A percentile compares a stretch with the other conserved stretches of the same genome.
Conservation (phyloP, 2,797 vertebrate genomes). For the Pogonophryne albipinna region DNA sequence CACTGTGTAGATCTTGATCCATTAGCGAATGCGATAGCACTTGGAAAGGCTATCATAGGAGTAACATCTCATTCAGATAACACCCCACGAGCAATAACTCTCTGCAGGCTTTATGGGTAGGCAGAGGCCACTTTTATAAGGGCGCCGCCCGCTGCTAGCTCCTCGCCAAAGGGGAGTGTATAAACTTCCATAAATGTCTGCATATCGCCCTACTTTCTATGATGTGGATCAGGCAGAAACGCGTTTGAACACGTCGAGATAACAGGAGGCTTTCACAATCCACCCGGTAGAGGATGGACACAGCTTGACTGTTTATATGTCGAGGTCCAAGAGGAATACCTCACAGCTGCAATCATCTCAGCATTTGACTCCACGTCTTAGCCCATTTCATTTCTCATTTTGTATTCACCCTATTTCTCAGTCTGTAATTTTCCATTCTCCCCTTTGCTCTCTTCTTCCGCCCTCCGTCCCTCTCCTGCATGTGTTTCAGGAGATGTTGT, state of each 20-base stretch:
- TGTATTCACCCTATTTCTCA: slow-evolving; percentile 43
- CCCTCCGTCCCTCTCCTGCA: not conserved
- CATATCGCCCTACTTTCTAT: slow-evolving; percentile 76
- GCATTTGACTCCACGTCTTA: slow-evolving; percentile 45
- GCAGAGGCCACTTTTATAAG: slow-evolving; percentile 74
- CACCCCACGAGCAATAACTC: slow-evolving; percentile 70
- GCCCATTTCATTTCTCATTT: slow-evolving; percentile 57
- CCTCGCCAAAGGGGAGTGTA: slow-evolving; percentile 71
- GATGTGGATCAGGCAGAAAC: slow-evolving; percentile 63
- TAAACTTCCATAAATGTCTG: slow-evolving; percentile 75
- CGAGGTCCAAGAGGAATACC: slow-evolving; percentile 37
- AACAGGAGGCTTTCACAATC: slow-evolving; percentile 52
- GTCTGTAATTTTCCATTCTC: slow-evolving; percentile 23
- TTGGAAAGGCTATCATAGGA: slow-evolving; percentile 64
- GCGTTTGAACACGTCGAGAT: slow-evolving; percentile 43
- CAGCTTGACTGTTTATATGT: slow-evolving; percentile 6
- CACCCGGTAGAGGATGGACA: slow-evolving; percentile 2
- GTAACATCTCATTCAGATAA: slow-evolving; percentile 60
- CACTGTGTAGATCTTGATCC: slow-evolving; percentile 42
- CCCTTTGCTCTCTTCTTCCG: slow-evolving; percentile 2
- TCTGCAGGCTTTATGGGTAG: slow-evolving; percentile 66
- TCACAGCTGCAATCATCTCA: slow-evolving; percentile 48
- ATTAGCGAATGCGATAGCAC: slow-evolving; percentile 58
- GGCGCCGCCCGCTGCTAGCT: slow-evolving; percentile 52
- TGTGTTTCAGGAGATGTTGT: slow-evolving; percentile 8